These are phyloP conservation scores for Amphimedon queenslandica DNA, from an alignment of 37 sponge, comb jelly and placozoan species.

Conservation along the genomic window DNA sequence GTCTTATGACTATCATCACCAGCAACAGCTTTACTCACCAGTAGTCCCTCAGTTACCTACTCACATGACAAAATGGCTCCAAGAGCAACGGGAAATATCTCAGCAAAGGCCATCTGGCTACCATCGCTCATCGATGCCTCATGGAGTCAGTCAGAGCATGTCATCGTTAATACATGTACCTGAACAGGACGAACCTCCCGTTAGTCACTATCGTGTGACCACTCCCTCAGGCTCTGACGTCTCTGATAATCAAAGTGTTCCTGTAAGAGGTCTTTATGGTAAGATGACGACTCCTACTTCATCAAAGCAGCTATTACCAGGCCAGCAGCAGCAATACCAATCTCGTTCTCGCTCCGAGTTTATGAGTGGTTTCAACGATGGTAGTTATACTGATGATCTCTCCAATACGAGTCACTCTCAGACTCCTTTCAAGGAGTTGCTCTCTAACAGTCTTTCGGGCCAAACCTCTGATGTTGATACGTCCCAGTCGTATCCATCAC, in stretches of 20 bases:
- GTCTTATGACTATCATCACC: slow-evolving; percentile 3
- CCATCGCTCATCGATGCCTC: slow-evolving; percentile 1
- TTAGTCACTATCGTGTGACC: not conserved
- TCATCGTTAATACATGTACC: slow-evolving; percentile 27
- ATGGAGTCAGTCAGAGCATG: slow-evolving; percentile 8
- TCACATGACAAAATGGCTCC: slow-evolving; percentile 52
- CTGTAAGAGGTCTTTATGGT: not conserved
- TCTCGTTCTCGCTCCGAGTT: not conserved
- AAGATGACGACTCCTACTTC: not conserved
- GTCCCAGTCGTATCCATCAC: slow-evolving; percentile 10
- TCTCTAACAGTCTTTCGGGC: not conserved
- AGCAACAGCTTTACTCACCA: not conserved
- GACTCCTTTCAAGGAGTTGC: slow-evolving; percentile 5
- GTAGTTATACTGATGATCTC: not conserved
- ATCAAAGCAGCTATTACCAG: not conserved
- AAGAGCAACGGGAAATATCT: slow-evolving; percentile 19
- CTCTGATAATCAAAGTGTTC: not conserved
- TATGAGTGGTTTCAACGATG: not conserved
- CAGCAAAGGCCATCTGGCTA: slow-evolving; percentile 6
- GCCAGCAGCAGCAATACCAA: not conserved
- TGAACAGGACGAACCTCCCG: slow-evolving; percentile 14
- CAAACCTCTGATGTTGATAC: slow-evolving; percentile 6
- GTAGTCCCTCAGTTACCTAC: too few relatives aligned
- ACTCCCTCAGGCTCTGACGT: not conserved
- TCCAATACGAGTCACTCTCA: not conserved